These are phyloP conservation scores for Parapristionchus giblindavisi DNA, from an alignment of 2,888 invertebrate species.

Conservation along the genomic window DNA sequence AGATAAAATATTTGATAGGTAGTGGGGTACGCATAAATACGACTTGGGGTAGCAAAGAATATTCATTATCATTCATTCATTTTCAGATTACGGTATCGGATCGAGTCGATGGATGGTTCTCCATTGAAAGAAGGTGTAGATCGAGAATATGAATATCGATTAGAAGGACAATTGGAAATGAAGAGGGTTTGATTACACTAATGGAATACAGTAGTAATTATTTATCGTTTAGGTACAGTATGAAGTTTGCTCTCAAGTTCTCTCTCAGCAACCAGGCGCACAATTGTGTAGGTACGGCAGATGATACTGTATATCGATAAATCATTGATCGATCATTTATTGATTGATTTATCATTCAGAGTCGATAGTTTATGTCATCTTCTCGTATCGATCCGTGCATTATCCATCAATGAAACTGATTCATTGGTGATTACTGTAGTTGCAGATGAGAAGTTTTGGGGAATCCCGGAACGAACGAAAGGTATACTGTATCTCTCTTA, in stretches of 20 bases:
- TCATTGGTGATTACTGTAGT: conserved; percentile 55
- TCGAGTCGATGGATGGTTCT: background rate
- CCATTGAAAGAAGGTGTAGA: conserved; percentile 5
- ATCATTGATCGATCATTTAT: background rate
- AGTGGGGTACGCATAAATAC: no score
- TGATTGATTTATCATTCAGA: background rate
- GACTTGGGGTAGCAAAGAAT: no score
- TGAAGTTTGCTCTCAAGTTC: conserved; percentile 67
- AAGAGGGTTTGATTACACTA: conserved; percentile 17
- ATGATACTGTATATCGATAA: background rate
- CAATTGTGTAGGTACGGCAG: conserved; percentile 61
- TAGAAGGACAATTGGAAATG: conserved; percentile 31
- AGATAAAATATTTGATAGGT: no score
- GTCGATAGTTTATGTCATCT: conserved; percentile 57
- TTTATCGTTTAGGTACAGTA: conserved; percentile 54
- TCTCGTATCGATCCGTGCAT: conserved; percentile 61
- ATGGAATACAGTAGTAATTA: background rate
- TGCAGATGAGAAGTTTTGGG: conserved; percentile 62
- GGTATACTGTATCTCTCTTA: conserved; percentile 39
- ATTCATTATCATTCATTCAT: background rate
- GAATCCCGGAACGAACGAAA: conserved; percentile 49
- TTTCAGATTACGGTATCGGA: conserved; percentile 26
- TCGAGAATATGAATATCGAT: conserved; percentile 36
- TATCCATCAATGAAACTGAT: conserved; percentile 38
- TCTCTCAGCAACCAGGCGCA: conserved; percentile 65